Percentiles rank a stretch among this genome's conserved stretches.
Conservation (phyloP, 2,797 vertebrate genomes). For the Pachyuromys duprasi region DNA sequence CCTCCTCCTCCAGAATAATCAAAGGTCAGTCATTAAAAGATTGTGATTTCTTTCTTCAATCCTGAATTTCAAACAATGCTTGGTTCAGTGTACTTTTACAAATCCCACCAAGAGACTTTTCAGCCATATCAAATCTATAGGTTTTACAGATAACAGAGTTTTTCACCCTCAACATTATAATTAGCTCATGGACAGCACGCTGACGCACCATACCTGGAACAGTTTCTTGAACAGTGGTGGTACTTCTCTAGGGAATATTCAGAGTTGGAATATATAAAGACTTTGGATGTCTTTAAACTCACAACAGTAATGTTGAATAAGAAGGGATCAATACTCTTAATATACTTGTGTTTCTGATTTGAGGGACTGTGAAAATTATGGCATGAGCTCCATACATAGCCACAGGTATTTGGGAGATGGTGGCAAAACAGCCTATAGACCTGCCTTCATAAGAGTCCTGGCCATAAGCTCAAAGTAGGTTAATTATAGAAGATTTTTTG, state of each 20-base stretch:
- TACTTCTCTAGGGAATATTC: not conserved
- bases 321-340: not conserved
- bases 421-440: not conserved
- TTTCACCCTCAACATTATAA: not conserved
- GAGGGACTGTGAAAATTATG: not conserved
- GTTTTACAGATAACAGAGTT: not conserved
- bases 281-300: not conserved
- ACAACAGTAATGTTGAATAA: not conserved
- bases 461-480: not conserved
- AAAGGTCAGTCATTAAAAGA: not conserved
- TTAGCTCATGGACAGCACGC: not conserved
- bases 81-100: not conserved
- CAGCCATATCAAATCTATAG: not conserved
- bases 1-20: not conserved
- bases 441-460: not conserved
- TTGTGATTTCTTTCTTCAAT: conserved; percentile 19
- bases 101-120: not conserved
- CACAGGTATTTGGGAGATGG: not conserved
- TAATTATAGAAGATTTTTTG: not conserved
- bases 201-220: not conserved
- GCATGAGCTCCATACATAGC: not conserved
- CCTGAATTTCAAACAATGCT: conserved; percentile 14
- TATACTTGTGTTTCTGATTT: not conserved
- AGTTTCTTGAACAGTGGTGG: not conserved
- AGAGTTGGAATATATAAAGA: not conserved